Percentiles rank a stretch among this genome's conserved stretches.
phyloP scores from a whole-genome alignment of 2,888 invertebrate genomes.

The Colostygia pectinataria region DNA sequence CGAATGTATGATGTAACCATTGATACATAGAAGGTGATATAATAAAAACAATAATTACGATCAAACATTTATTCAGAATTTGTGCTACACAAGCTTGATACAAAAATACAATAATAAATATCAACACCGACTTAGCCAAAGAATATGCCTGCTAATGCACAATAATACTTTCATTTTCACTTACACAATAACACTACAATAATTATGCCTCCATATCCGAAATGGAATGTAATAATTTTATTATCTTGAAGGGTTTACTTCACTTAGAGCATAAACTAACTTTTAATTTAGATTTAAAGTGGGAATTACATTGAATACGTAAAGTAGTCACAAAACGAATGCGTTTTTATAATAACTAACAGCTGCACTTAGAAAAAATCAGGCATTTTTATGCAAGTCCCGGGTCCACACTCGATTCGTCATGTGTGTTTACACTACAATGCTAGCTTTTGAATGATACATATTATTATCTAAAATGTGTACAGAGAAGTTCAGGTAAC shows the following conservation, averaged over 20 bases:
- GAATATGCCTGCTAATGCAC: slow-evolving; percentile 71
- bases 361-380: slow-evolving; percentile 40
- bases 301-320: slow-evolving; percentile 18
- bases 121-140: slow-evolving; percentile 77
- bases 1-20: too few relatives aligned
- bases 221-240: slow-evolving; percentile 54
- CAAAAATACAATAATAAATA: slow-evolving; percentile 83
- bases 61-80: slow-evolving; percentile 82
- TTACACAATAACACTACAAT: slow-evolving; percentile 57
- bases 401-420: too few relatives aligned
- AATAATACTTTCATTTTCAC: slow-evolving; percentile 77
- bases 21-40: too few relatives aligned
- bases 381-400: slow-evolving; percentile 59
- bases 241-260: slow-evolving; percentile 10
- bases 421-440: too few relatives aligned
- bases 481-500: slow-evolving; percentile 70
- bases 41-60: slow-evolving; percentile 40
- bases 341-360: slow-evolving; percentile 20
- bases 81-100: slow-evolving; percentile 82
- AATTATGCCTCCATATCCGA: slow-evolving; percentile 45
- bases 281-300: slow-evolving; percentile 11
- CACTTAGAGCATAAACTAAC: too few relatives aligned
- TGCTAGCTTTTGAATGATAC: slow-evolving; percentile 43
- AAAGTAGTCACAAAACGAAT: slow-evolving; percentile 25
- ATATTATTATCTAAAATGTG: slow-evolving; percentile 42